Evolutionary conservation across 1,140 invertebrate genomes (phyloP), one percentile per base, ranked within the genome.

Genomic region (Hyles vespertilio): DNA sequence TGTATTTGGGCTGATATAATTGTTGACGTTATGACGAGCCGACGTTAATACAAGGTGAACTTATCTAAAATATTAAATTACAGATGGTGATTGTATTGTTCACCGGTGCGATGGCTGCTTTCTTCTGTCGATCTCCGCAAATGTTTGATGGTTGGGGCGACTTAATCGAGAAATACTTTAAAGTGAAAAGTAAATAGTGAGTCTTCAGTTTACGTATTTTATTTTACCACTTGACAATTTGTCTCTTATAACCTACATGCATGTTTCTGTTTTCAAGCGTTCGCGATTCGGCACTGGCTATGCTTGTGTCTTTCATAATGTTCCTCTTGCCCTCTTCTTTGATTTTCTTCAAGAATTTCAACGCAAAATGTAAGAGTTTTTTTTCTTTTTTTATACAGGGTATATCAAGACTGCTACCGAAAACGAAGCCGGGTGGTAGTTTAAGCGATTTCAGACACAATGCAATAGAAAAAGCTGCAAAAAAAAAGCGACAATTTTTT

Each of bases 281-380:
- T 10, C 92, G 93, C 69, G 95, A 97, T 73, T 95, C 95, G 0
- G 95, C 94, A 8, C 92, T 95, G 2, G 95, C 94, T 3, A 92
- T 95, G 53, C 91, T 93, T 10, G 89, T 96, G 2, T 93, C 93
- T 1, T 91, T 96, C 59, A 78, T 96, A 12, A 91, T 96, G 67
- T 96, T 96, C 71, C 72, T 95, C 6, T 79, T 97, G 10, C 96
- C 96, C 2, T 90, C 94, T 2, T 92, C 94, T 44, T 90, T 94
- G 46, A 90, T 92, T 50, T 93, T 94, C 67, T 81, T 94, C 10
- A 81, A 91, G 12, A 92, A 93, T 4, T 94, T 92, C 69, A 85
- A 47, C 55, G 76, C 67, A 12, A 71, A 72, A 59, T 48, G 76
- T 76, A 59, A 59, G 47, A 22, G 3, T 3, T 12, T 44, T 47